phyloP scores from a whole-genome alignment of 2,797 vertebrate species.

The Tympanoctomys barrerae region DNA sequence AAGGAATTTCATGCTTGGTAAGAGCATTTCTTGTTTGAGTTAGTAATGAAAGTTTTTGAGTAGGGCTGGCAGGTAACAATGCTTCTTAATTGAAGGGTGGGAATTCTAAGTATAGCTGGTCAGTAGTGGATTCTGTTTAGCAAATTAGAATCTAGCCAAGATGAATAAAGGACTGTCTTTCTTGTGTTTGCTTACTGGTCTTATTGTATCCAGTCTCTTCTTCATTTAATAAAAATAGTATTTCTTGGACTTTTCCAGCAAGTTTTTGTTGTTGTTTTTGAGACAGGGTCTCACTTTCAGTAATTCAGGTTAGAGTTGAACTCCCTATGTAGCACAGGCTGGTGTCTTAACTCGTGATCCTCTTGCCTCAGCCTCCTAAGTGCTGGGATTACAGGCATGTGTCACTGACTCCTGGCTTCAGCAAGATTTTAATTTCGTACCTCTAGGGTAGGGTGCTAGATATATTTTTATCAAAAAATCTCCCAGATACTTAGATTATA shows the following conservation, averaged over 20 bases:
- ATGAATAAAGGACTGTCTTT: slow-evolving; percentile 28
- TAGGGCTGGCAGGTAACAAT: background rate
- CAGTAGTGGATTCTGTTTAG: slow-evolving; percentile 11
- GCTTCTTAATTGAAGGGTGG: slow-evolving; percentile 42
- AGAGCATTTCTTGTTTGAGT: slow-evolving; percentile 49
- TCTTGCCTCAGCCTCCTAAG: background rate
- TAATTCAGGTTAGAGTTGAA: background rate
- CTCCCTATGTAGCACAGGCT: background rate
- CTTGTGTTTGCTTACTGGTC: slow-evolving; percentile 13
- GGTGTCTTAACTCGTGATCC: background rate
- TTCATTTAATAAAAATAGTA: slow-evolving; percentile 48
- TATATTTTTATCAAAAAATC: slow-evolving; percentile 49
- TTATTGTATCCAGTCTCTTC: slow-evolving; percentile 9
- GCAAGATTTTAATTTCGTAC: slow-evolving; percentile 6
- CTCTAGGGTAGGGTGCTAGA: background rate
- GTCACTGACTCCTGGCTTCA: background rate
- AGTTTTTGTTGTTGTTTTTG: background rate
- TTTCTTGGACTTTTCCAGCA: background rate
- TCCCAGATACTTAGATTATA: slow-evolving; percentile 12
- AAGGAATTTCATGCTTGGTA: slow-evolving; percentile 27
- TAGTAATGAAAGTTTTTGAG: slow-evolving; percentile 25
- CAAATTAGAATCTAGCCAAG: slow-evolving; percentile 52
- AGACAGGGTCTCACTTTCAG: background rate
- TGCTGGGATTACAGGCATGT: background rate
- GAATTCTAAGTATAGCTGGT: slow-evolving; percentile 17